phyloP scores from a whole-genome alignment of 2,797 vertebrate genomes.

The Hypotaenidia okinawae region DNA sequence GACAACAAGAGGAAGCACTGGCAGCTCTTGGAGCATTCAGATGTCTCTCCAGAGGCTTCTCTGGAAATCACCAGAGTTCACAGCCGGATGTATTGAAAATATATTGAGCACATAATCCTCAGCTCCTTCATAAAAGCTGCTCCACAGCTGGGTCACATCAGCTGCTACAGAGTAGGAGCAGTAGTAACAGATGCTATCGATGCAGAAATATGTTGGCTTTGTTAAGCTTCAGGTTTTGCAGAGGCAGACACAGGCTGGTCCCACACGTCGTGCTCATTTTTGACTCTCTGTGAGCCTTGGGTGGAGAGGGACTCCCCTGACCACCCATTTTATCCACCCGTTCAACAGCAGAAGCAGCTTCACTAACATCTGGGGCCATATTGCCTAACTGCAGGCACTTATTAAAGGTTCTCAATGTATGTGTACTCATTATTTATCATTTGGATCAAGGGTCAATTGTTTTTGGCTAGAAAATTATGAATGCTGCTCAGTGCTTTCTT shows the following conservation, averaged over 20 bases:
- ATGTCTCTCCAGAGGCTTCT: neutral
- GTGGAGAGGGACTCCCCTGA: neutral
- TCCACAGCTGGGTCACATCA: constrained; percentile 60
- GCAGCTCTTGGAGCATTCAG: neutral
- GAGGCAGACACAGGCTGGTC: neutral
- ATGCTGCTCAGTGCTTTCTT: constrained; percentile 22
- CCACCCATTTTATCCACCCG: neutral
- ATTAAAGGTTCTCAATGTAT: neutral
- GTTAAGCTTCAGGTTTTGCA: neutral
- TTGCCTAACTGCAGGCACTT: neutral
- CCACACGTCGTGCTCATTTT: neutral
- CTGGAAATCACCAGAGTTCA: neutral
- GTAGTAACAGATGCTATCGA: constrained; percentile 33
- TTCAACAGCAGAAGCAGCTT: neutral
- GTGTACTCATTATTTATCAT: neutral
- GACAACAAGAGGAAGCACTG: neutral
- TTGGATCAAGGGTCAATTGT: neutral
- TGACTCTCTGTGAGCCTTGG: neutral
- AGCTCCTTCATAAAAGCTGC: constrained; percentile 23
- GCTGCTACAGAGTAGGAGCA: constrained; percentile 22
- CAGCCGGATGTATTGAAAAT: constrained; percentile 45
- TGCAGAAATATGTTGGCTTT: neutral
- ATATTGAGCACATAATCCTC: constrained; percentile 39
- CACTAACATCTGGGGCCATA: neutral
- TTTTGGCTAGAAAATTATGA: constrained; percentile 9